Evolutionary conservation across 2,888 invertebrate species (phyloP), one percentile per base, ranked within the genome.

Genomic region (Criorhina ranunculi): DNA sequence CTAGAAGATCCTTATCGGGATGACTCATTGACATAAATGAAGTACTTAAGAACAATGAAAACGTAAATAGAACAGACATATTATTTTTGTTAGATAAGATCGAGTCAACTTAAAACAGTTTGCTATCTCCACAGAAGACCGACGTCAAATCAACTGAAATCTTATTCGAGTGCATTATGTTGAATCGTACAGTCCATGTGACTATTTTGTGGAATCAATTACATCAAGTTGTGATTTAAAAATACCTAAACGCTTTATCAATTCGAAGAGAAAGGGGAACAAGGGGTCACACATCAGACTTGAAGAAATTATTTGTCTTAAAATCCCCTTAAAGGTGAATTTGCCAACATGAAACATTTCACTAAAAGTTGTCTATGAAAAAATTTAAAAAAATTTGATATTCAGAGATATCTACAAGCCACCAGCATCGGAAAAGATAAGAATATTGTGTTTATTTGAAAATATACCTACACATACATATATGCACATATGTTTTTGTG

Each of bases 51-150:
- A 24, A 24, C 8, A 17, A 49, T 51, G 24, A 15, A 15, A 70
- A 46, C 33, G 62, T 33, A 73, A 73, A 53, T 73, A 73, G 42
- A 73, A 42, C 51, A 62, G 24, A 15, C 62, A 35, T 73, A 33
- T 53, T 55, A 37, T 40, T 51, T 62, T 60, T 19, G 12, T 53
- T 53, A 53, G 73, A 73, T 73, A 73, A 62, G 73, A 73, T 70
- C 55, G 37, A 59, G 46, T 11, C 59, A 49, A 60, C 31, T 46
- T n/a, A 60, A 31, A 46, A 60, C 44, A 9, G 15, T 40, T 31
- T 46, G 19, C 57, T 60, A 72, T 51, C 59, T 72, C 60, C 17
- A 19, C 12, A 51, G 59, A 60, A 49, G 17, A 31, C 6, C 51
- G 35, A n/a, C 70, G 15, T 29, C 33, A 4, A 42, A 17, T 51